A percentile compares a stretch with the other conserved stretches of the same genome.
Conservation (phyloP, 2,113 vertebrate species). For the Chionis minor region DNA sequence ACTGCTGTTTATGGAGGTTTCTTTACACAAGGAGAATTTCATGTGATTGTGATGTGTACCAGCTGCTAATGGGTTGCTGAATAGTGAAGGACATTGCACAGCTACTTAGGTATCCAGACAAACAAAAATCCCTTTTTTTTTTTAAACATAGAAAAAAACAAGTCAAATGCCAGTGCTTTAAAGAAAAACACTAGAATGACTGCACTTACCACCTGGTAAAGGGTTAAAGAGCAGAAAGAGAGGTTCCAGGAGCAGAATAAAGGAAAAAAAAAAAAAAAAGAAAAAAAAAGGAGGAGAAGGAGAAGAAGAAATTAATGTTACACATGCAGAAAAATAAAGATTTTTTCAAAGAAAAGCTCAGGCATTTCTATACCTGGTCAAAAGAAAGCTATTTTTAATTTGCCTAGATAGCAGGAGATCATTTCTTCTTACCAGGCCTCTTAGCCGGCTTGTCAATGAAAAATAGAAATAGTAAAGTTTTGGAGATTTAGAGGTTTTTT, state of each 20-base stretch:
- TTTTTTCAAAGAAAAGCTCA: constrained; percentile 25
- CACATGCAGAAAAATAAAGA: constrained; percentile 40
- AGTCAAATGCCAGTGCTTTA: constrained; percentile 7
- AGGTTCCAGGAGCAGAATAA: constrained; percentile 73
- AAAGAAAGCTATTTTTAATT: background rate
- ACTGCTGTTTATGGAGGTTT: background rate
- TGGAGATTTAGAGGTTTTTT: background rate
- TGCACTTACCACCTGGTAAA: constrained; percentile 83
- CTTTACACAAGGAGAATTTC: background rate
- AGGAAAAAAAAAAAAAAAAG: constrained; percentile 6
- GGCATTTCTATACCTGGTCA: background rate
- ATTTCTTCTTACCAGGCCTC: background rate
- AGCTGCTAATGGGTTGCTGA: background rate
- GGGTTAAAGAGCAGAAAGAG: constrained; percentile 73
- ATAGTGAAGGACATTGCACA: constrained; percentile 17
- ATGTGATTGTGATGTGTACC: background rate
- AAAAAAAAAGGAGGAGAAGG: constrained; percentile 65
- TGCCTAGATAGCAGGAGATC: background rate
- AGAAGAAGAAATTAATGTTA: constrained; percentile 68
- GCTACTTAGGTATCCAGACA: background rate
- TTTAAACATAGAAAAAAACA: background rate
- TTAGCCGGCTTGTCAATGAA: background rate
- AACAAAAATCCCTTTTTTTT: background rate
- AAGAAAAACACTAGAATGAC: constrained; percentile 48
- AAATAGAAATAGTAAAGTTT: background rate